These are phyloP conservation scores for Apodemus sylvaticus DNA, from an alignment of 2,113 vertebrate genomes.

Conservation along the genomic window DNA sequence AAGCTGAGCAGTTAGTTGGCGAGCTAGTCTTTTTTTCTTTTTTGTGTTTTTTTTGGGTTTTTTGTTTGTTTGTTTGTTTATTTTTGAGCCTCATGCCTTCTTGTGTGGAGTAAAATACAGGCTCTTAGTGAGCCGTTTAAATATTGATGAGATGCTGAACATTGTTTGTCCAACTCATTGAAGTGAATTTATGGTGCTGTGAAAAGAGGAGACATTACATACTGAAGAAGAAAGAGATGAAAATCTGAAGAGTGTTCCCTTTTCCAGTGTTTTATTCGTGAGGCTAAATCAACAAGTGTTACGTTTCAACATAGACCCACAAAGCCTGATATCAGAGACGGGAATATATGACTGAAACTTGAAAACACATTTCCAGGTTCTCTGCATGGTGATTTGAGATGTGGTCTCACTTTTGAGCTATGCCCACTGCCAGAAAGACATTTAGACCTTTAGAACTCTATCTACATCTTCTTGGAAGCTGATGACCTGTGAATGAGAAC, in stretches of 20 bases:
- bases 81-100: constrained; percentile 36
- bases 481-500: background rate
- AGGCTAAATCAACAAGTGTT: background rate
- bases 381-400: background rate
- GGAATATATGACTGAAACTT: background rate
- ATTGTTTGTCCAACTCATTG: constrained; percentile 53
- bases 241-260: background rate
- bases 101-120: constrained; percentile 59
- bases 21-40: background rate
- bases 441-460: background rate
- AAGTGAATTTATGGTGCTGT: constrained; percentile 43
- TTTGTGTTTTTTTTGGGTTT: no score
- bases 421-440: background rate
- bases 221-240: background rate
- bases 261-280: constrained; percentile 5
- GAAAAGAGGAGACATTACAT: constrained; percentile 36
- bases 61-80: background rate
- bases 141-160: constrained; percentile 55
- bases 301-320: background rate
- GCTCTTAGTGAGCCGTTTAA: constrained; percentile 61
- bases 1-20: background rate
- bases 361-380: background rate
- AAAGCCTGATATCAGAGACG: constrained; percentile 29
- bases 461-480: background rate
- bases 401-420: background rate